Base-by-base conservation (phyloP, 1,140 invertebrate species). In the Magallana angulata region DNA sequence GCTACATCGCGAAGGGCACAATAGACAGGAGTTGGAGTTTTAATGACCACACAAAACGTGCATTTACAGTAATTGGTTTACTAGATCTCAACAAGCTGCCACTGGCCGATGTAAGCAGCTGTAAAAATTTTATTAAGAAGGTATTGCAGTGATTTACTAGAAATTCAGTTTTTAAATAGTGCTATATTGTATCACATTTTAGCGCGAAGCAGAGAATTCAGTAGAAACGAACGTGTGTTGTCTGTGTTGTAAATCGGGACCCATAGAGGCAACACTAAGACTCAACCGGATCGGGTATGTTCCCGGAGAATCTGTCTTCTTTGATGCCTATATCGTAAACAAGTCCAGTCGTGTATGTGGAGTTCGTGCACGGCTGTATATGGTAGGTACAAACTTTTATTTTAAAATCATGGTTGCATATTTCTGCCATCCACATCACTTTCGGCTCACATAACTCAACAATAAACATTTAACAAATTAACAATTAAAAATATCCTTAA, bases 1-100 rank as follows among this genome's bases (percentile, higher is more conserved):
- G 94, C 18, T 95, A 95, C 91, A 92, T 90, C 76, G 92, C 92
- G 24, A 93, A 93, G 83, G 94, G 92, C 12, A 93, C 91, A 11
- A 91, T 95, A 16, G 93, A 95, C 85, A 91, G 94, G 68, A 92
- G 92, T 7, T 92, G 92, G 85, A 91, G 92, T 16, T 91, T 90
- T 86, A 92, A 93, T 85, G 89, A 93, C 57, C 90, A 90, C 56
- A 89, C 88, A 9, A 91, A 91, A 68, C 68, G 71, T 18, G 82
- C 90, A 6, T 93, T 91, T 85, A 92, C 92, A 59, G 90, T 93
- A 6, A 48, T 93, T 16, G 88, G 86, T 83, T 71, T 89, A 71
- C 58, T 93, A 76, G 93, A 93, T 83, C 84, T 93, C n/a, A 93
- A 93, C 86, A 14, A 58, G 16, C 48, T 89, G 30, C 88, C 86